Evolutionary conservation across 2,797 vertebrate genomes (phyloP).

Genomic region (Babyrousa celebensis): DNA sequence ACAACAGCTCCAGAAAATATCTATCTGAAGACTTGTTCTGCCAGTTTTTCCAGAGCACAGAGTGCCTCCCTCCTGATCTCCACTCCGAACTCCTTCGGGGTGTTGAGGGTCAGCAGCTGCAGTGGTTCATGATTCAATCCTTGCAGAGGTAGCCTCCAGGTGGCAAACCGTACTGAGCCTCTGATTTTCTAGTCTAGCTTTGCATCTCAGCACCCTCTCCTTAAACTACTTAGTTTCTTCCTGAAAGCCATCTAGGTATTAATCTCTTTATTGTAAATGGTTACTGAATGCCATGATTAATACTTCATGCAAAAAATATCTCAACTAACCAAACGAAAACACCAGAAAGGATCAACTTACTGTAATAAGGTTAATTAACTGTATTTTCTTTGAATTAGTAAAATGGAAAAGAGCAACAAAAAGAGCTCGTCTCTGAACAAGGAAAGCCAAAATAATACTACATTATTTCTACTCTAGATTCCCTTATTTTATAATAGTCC

Average conservation of each 20-base stretch:
- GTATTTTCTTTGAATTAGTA: slow-evolving; percentile 67
- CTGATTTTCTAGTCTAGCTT: slow-evolving; percentile 67
- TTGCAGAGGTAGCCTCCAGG: too few species aligned
- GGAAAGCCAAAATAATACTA: slow-evolving; percentile 86
- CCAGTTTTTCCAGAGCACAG: too few species aligned
- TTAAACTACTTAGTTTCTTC: slow-evolving; percentile 9
- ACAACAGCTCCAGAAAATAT: too few species aligned
- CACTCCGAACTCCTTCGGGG: too few species aligned
- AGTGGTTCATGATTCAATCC: too few species aligned
- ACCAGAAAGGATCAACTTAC: slow-evolving; percentile 66
- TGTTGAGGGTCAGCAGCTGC: too few species aligned
- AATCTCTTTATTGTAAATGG: slow-evolving; percentile 50
- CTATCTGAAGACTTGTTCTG: too few species aligned
- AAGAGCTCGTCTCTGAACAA: slow-evolving; percentile 60
- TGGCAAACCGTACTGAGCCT: slow-evolving; percentile 1
- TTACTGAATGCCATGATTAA: background rate
- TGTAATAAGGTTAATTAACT: slow-evolving; percentile 75
- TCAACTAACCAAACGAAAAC: slow-evolving; percentile 35
- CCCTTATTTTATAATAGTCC: slow-evolving; percentile 81
- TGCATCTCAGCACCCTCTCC: background rate
- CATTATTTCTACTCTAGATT: slow-evolving; percentile 85
- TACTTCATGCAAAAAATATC: background rate
- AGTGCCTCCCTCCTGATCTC: too few species aligned
- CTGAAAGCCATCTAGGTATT: background rate
- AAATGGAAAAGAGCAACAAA: slow-evolving; percentile 73